These are phyloP conservation scores for Ammospiza nelsoni DNA, from an alignment of 2,113 vertebrate genomes.

Conservation along the genomic window DNA sequence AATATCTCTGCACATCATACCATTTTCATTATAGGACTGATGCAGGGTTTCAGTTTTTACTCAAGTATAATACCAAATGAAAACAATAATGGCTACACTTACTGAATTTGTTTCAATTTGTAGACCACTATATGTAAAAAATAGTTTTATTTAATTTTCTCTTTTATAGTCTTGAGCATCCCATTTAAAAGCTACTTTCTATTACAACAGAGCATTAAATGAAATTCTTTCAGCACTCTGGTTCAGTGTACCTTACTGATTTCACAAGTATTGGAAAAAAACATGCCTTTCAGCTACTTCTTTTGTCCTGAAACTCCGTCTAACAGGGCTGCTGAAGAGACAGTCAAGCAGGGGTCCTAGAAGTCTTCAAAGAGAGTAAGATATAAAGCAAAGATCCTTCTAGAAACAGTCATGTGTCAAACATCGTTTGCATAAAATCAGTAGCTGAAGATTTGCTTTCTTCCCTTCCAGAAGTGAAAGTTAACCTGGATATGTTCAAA, in stretches of 20 bases:
- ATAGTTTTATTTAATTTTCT: constrained; percentile 54
- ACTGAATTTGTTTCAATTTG: constrained; percentile 54
- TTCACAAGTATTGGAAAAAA: constrained; percentile 1
- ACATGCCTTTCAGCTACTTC: not conserved
- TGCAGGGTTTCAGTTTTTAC: constrained; percentile 34
- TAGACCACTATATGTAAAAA: constrained; percentile 48
- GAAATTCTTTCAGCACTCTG: constrained; percentile 16
- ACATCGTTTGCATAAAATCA: constrained; percentile 3
- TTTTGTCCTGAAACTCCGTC: not conserved
- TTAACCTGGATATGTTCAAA: not conserved
- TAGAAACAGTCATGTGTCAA: not conserved
- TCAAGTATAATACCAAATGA: constrained; percentile 12
- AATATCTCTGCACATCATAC: constrained; percentile 32
- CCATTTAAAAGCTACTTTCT: constrained; percentile 12
- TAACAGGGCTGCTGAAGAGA: not conserved
- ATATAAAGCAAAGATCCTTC: not conserved
- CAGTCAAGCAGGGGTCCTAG: not conserved
- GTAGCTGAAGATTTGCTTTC: constrained; percentile 10
- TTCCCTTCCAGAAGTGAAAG: not conserved
- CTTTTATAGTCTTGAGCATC: constrained; percentile 7
- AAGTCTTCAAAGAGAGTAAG: constrained; percentile 2
- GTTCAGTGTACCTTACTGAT: not conserved
- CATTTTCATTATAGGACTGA: constrained; percentile 14
- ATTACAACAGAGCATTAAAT: not conserved
- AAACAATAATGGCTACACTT: constrained; percentile 54